phyloP scores from a whole-genome alignment of 2,797 vertebrate genomes.

The Pristis pectinata region DNA sequence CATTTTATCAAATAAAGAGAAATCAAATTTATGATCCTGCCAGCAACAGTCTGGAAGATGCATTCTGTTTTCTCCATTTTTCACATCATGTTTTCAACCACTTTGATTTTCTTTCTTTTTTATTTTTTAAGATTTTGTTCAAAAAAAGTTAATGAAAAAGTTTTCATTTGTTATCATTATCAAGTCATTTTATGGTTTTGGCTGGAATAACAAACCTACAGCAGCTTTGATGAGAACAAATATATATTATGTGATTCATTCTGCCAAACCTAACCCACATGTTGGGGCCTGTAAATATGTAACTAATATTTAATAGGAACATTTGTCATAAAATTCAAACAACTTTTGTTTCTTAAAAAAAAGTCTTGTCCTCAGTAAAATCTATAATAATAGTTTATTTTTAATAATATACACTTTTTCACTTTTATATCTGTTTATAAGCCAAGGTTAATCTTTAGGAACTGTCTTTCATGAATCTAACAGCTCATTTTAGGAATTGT shows the following conservation, averaged over 20 bases:
- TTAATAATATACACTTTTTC: neutral
- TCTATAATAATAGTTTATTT: neutral
- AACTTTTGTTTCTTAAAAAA: neutral
- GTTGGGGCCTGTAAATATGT: neutral
- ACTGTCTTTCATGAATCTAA: neutral
- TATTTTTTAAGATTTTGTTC: neutral
- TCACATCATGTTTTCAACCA: neutral
- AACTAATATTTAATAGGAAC: neutral
- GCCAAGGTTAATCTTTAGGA: neutral
- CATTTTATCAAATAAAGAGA: neutral
- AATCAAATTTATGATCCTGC: neutral
- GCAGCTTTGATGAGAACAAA: neutral
- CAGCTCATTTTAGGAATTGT: neutral
- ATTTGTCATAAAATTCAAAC: neutral
- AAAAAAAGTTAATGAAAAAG: neutral
- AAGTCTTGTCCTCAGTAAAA: neutral
- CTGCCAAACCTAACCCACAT: neutral
- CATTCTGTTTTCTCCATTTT: neutral
- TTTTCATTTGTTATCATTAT: neutral
- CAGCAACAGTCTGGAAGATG: neutral
- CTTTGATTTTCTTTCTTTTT: neutral
- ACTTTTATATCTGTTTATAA: neutral
- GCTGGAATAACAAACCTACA: neutral
- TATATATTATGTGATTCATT: neutral
- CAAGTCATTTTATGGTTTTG: neutral